A percentile compares a stretch with the other conserved stretches of the same genome.
These are phyloP conservation scores for Polietes domitor DNA, from an alignment of 2,888 invertebrate species.

Conservation along the genomic window DNA sequence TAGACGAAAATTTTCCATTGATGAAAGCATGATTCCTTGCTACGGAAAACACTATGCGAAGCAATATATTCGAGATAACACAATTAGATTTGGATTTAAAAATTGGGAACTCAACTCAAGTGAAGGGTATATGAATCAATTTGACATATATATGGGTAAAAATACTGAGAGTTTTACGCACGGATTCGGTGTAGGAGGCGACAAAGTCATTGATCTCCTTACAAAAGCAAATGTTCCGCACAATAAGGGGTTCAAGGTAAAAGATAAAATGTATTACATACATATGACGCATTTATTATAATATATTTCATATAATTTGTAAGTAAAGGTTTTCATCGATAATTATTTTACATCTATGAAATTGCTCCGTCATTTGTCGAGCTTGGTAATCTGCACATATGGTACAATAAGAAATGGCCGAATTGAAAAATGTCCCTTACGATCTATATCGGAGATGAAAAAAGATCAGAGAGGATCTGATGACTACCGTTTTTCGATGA, in stretches of 20 bases:
- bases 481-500: not conserved
- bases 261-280: too few relatives aligned
- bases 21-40: too few relatives aligned
- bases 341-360: slow-evolving; percentile 19
- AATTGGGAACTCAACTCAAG: too few relatives aligned
- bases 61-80: too few relatives aligned
- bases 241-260: slow-evolving; percentile 24
- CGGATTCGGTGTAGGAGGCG: too few relatives aligned
- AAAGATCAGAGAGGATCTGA: not conserved
- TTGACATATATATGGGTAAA: too few relatives aligned
- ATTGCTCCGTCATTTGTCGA: not conserved
- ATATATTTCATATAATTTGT: not conserved
- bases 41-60: too few relatives aligned
- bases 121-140: too few relatives aligned
- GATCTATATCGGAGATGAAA: too few relatives aligned
- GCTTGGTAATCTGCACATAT: slow-evolving; percentile 2
- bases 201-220: not conserved
- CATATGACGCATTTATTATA: not conserved
- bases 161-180: too few relatives aligned
- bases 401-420: slow-evolving; percentile 30
- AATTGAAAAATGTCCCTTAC: slow-evolving; percentile 15
- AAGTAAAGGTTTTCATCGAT: slow-evolving; percentile 11
- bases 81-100: too few relatives aligned
- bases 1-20: too few relatives aligned
- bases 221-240: slow-evolving; percentile 18